Evolutionary conservation across 2,113 vertebrate species (phyloP).

Genomic region (Sinocyclocheilus grahami): DNA sequence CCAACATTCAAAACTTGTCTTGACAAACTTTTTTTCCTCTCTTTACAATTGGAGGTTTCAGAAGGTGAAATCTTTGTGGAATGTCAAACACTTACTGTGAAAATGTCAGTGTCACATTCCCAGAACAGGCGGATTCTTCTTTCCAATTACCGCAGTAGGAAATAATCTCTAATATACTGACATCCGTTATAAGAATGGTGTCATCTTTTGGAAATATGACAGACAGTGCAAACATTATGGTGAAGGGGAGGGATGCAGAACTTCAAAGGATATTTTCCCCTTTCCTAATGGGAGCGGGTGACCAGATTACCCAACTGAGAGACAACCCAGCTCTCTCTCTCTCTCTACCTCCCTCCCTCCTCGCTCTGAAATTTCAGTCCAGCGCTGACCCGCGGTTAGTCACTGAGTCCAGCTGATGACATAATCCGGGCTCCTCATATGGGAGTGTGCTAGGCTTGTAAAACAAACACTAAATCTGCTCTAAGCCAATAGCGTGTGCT

Average conservation of each 20-base stretch:
- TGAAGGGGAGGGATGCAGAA: not conserved
- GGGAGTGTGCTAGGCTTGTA: slow-evolving; percentile 31
- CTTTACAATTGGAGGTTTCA: not conserved
- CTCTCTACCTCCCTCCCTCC: not conserved
- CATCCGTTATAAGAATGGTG: slow-evolving; percentile 23
- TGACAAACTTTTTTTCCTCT: not conserved
- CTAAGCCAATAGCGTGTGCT: slow-evolving; percentile 1
- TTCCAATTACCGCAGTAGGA: not conserved
- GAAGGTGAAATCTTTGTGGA: not conserved
- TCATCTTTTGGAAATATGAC: slow-evolving; percentile 21
- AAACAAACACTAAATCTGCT: slow-evolving; percentile 37
- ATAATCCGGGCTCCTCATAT: slow-evolving; percentile 47
- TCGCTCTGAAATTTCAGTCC: slow-evolving; percentile 30
- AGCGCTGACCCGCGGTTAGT: not conserved
- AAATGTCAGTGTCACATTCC: not conserved
- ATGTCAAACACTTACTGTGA: not conserved
- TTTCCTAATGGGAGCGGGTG: slow-evolving; percentile 1
- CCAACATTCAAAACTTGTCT: not conserved
- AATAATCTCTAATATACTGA: not conserved
- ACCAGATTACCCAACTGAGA: slow-evolving; percentile 1
- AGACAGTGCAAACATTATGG: not conserved
- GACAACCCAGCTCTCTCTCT: slow-evolving; percentile 1
- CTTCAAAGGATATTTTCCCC: not conserved
- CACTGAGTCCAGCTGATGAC: slow-evolving; percentile 33
- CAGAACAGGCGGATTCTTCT: not conserved